These are phyloP conservation scores for Coreius guichenoti DNA, from an alignment of 2,797 vertebrate species.

Conservation along the genomic window DNA sequence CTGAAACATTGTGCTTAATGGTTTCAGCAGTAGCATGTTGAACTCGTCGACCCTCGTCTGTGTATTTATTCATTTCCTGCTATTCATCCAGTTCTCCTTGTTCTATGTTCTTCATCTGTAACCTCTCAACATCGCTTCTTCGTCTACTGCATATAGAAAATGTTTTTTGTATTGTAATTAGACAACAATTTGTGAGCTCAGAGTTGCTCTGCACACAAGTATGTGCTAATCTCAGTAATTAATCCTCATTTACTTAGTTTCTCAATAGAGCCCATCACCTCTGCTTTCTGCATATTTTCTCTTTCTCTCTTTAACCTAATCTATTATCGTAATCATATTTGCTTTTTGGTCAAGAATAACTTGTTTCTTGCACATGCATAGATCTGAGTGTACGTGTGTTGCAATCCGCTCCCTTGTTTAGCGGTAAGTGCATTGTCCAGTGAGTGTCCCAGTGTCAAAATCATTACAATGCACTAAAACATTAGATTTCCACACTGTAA, in stretches of 20 bases:
- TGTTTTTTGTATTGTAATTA: conserved; percentile 47
- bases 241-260: conserved; percentile 56
- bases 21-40: neutral
- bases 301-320: conserved; percentile 31
- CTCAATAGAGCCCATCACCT: conserved; percentile 34
- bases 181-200: conserved; percentile 44
- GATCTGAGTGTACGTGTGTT: neutral
- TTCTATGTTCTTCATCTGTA: conserved; percentile 33
- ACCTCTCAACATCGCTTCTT: conserved; percentile 10
- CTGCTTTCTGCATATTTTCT: conserved; percentile 27
- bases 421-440: neutral
- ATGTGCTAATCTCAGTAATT: conserved; percentile 59
- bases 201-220: conserved; percentile 41
- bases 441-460: neutral
- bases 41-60: neutral
- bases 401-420: neutral
- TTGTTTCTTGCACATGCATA: conserved; percentile 31
- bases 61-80: conserved; percentile 16
- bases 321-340: conserved; percentile 48
- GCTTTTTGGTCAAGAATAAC: conserved; percentile 37
- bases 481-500: too few species aligned
- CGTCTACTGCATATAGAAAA: conserved; percentile 23
- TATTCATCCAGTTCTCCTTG: conserved; percentile 8
- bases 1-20: neutral
- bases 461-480: neutral